These are phyloP conservation scores for Apostichopus californicus DNA, from an alignment of 35 echinoderm and acorn worm genomes.

Conservation along the genomic window DNA sequence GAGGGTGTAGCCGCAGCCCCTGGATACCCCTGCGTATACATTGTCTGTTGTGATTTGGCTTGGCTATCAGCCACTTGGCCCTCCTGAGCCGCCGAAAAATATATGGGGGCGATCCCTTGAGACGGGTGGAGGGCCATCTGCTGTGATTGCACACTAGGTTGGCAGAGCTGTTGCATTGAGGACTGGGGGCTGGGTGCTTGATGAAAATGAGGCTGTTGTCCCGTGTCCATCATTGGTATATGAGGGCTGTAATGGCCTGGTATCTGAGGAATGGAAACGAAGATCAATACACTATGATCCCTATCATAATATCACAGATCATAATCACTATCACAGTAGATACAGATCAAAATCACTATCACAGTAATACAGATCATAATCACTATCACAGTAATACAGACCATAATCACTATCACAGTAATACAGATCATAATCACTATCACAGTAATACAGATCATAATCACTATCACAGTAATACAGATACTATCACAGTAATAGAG, in stretches of 20 bases:
- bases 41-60: conserved; percentile 43
- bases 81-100: conserved; percentile 21
- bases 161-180: conserved; percentile 54
- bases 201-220: conserved; percentile 20
- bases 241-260: conserved; percentile 18
- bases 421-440: too few species aligned
- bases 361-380: too few species aligned
- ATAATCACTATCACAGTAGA: not conserved
- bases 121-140: conserved; percentile 5
- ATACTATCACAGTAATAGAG: not conserved
- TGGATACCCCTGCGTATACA: conserved; percentile 32
- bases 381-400: too few species aligned
- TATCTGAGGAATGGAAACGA: not conserved
- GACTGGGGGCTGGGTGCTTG: conserved; percentile 16
- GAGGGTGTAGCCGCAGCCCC: conserved; percentile 19
- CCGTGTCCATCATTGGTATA: conserved; percentile 13
- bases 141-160: conserved; percentile 55
- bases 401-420: too few species aligned
- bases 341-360: too few species aligned
- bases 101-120: not conserved
- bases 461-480: not conserved
- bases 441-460: too few species aligned
- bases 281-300: not conserved
- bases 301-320: not conserved
- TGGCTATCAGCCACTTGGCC: conserved; percentile 35